phyloP scores from a whole-genome alignment of 2,113 vertebrate species.

The Columbina picui region DNA sequence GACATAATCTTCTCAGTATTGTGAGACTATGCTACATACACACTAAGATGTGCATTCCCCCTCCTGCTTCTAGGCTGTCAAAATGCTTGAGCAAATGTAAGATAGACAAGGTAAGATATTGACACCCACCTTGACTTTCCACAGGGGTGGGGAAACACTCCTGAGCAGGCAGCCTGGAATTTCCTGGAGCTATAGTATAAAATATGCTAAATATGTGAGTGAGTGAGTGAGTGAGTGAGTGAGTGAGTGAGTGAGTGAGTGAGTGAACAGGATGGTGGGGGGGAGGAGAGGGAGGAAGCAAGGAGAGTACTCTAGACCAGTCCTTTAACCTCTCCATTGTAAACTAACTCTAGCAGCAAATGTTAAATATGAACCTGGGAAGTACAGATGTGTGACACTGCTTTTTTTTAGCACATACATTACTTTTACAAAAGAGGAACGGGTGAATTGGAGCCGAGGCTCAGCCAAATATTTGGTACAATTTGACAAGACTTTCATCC shows the following conservation, averaged over 20 bases:
- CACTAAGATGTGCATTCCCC: not conserved
- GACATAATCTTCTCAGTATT: accelerated
- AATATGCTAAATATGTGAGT: not conserved
- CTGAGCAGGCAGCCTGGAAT: not conserved
- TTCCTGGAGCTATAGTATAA: not conserved
- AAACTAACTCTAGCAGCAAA: not conserved
- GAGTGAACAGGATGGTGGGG: too few species aligned
- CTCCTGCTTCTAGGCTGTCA: not conserved
- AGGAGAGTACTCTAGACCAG: not conserved
- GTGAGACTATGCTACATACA: accelerated
- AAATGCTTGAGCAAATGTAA: not conserved
- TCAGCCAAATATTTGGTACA: not conserved
- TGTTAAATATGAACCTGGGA: not conserved
- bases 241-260: not conserved
- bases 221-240: not conserved
- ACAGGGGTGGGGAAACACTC: not conserved
- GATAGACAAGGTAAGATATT: not conserved
- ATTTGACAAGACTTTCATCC: not conserved
- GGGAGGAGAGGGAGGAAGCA: not conserved
- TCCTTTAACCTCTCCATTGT: not conserved
- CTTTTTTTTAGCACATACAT: not conserved
- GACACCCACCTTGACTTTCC: not conserved
- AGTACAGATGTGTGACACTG: not conserved
- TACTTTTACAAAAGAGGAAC: not conserved
- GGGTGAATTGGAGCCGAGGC: not conserved